Evolutionary conservation across 2,797 vertebrate species (phyloP), one percentile per base, ranked within the genome.

Genomic region (Onychomys arenicola): DNA sequence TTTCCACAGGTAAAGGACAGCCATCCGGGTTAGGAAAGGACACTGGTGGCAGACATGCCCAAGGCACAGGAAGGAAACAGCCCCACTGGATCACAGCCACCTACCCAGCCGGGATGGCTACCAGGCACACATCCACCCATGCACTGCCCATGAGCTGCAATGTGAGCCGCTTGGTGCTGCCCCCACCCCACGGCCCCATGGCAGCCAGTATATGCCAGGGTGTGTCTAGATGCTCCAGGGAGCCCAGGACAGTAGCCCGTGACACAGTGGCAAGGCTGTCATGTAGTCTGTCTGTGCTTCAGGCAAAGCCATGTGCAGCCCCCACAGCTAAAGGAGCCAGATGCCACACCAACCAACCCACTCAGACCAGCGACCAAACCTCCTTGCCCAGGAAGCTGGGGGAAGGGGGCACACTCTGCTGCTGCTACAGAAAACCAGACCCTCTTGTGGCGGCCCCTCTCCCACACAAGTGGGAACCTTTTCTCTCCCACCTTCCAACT

Each of bases 381-480:
- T 9, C 2, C 7, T 80, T 43, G 27, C 29, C 37, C 61, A 49
- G 82, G 85, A 87, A 43, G 32, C 83, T 52, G 5, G 71, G 14
- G 6, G 40, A 25, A 6, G 37, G 1, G 37, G 16, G 23, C n/a
- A 17, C 29, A 16, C 49, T 71, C 32, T 5, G 40, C 57, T 0
- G 32, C 71, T 0, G 0, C 29, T 34, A 9, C 8, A 49, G 73
- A 83, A 11, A 71, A 67, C 81, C 89, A 43, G 14, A 32, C 8
- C 2, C 1, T 3, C 6, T 67, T 27, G 23, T 0, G 6, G 37
- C 34, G 11, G 23, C 1, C 40, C 19, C 88, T n/a, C 6, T 40
- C 57, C 2, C 59, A 84, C 32, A 13, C 1, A 2, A 29, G 25
- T 71, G 63, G 2, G 59, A 37, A 37, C 77, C 55, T 49, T 3